Conservation (phyloP, 2,888 invertebrate genomes). For the Marronus borbonicus region DNA sequence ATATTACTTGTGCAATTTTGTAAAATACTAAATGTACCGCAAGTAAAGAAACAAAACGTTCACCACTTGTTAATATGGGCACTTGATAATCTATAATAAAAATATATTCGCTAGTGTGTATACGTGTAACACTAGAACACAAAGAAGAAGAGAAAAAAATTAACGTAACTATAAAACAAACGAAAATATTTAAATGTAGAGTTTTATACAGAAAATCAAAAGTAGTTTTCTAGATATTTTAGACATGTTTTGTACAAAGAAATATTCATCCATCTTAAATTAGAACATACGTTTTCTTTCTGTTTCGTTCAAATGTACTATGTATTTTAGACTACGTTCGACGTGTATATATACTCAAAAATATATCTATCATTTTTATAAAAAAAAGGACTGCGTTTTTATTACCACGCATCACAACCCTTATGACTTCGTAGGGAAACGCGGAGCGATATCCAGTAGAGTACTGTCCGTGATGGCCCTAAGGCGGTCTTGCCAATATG, state of each 20-base stretch:
- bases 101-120: slow-evolving; percentile 48
- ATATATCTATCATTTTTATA: slow-evolving; percentile 53
- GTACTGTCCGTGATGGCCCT: slow-evolving; percentile 53
- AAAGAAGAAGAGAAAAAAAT: slow-evolving; percentile 14
- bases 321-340: slow-evolving; percentile 67
- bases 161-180: slow-evolving; percentile 39
- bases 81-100: slow-evolving; percentile 56
- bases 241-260: slow-evolving; percentile 70
- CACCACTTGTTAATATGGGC: slow-evolving; percentile 61
- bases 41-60: slow-evolving; percentile 54
- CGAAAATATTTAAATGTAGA: slow-evolving; percentile 64
- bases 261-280: slow-evolving; percentile 60
- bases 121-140: slow-evolving; percentile 48
- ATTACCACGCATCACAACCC: slow-evolving; percentile 28
- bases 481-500: slow-evolving; percentile 68
- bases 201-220: slow-evolving; percentile 71
- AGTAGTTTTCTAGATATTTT: slow-evolving; percentile 72
- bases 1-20: slow-evolving; percentile 59
- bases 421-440: slow-evolving; percentile 24
- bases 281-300: slow-evolving; percentile 63
- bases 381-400: slow-evolving; percentile 47
- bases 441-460: slow-evolving; percentile 22
- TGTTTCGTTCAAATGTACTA: slow-evolving; percentile 66
- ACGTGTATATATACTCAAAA: slow-evolving; percentile 65
- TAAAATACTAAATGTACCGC: slow-evolving; percentile 54